Evolutionary conservation across 1,140 invertebrate genomes (phyloP), one percentile per base, ranked within the genome.

Genomic region (Pantala flavescens): DNA sequence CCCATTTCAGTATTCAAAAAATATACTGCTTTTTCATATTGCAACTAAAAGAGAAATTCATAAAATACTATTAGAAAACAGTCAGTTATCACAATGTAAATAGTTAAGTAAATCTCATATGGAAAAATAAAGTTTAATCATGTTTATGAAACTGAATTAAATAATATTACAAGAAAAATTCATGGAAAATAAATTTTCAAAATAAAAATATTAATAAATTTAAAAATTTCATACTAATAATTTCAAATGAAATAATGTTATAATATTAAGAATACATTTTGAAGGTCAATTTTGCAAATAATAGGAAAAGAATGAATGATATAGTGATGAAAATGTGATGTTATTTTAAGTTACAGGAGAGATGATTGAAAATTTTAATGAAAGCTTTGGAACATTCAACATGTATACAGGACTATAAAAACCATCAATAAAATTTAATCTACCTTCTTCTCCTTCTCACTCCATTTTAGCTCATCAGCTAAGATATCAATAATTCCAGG

Each of bases 1-100:
- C 98, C 98, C 98, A 99, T 99, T 86, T 99, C 97, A 78, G 89
- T 90, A 49, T 92, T 89, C 0, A 99, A 85, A 82, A 98, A 98
- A 10, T 95, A 89, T 0, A 86, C 86, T 0, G 95, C 96, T 19
- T 83, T 78, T 80, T 94, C 91, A 14, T 89, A 84, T 87, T 98
- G 94, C 79, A 85, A 88, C 85, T 92, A 86, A 73, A 82, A 81
- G 78, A 76, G 77, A 77, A 76, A 71, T 5, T 55, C 63, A 75
- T 73, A 14, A 72, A 70, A 49, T 23, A 76, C 10, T 36, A 63
- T 24, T 24, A 71, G n/a, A n/a, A n/a, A n/a, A n/a, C n/a, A 77
- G 73, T 49, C 14, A 71, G 63, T 71, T 75, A 16, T 23, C 12
- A n/a, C n/a, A n/a, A n/a, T n/a, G n/a, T n/a, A 76, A 74, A 11